A percentile compares a stretch with the other conserved stretches of the same genome.
phyloP scores from a whole-genome alignment of 2,888 invertebrate genomes.

The Drosophila algonquin region DNA sequence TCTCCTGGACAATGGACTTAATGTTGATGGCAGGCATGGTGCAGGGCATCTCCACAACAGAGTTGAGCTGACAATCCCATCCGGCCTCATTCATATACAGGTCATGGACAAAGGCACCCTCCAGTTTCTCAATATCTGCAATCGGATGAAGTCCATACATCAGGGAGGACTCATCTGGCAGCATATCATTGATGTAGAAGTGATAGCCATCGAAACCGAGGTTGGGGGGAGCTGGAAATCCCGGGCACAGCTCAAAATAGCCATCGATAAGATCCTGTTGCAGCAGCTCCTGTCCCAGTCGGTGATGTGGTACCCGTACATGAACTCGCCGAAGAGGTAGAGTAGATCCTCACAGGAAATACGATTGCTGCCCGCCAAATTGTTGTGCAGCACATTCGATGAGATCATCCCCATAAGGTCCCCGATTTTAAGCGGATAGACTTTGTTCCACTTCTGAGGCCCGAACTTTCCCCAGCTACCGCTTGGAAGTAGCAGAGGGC shows the following conservation, averaged over 20 bases:
- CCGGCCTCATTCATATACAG: slow-evolving; percentile 97
- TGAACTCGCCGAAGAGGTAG: slow-evolving; percentile 97
- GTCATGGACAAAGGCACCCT: slow-evolving; percentile 96
- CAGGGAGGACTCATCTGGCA: slow-evolving; percentile 95
- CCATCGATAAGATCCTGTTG: slow-evolving; percentile 94
- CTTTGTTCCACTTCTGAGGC: slow-evolving; percentile 95
- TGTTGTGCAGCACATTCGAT: slow-evolving; percentile 95
- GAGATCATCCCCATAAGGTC: slow-evolving; percentile 97
- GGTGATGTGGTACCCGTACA: slow-evolving; percentile 99
- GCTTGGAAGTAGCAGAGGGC: slow-evolving; percentile 98
- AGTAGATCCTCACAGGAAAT: slow-evolving; percentile 98
- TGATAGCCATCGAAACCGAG: slow-evolving; percentile 95
- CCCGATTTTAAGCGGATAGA: slow-evolving; percentile 92
- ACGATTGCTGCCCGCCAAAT: slow-evolving; percentile 93
- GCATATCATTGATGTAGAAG: slow-evolving; percentile 91
- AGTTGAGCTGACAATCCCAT: slow-evolving; percentile 93
- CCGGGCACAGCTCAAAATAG: slow-evolving; percentile 92
- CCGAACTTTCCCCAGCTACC: slow-evolving; percentile 97
- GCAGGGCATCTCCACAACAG: slow-evolving; percentile 94
- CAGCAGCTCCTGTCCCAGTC: slow-evolving; percentile 98
- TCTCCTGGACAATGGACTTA: slow-evolving; percentile 95
- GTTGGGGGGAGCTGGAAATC: slow-evolving; percentile 94
- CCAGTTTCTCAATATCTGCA: slow-evolving; percentile 95
- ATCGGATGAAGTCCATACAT: slow-evolving; percentile 97
- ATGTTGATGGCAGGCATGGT: slow-evolving; percentile 95